These are phyloP conservation scores for Drosophila antonietae DNA, from an alignment of 2,888 invertebrate genomes.

Conservation along the genomic window DNA sequence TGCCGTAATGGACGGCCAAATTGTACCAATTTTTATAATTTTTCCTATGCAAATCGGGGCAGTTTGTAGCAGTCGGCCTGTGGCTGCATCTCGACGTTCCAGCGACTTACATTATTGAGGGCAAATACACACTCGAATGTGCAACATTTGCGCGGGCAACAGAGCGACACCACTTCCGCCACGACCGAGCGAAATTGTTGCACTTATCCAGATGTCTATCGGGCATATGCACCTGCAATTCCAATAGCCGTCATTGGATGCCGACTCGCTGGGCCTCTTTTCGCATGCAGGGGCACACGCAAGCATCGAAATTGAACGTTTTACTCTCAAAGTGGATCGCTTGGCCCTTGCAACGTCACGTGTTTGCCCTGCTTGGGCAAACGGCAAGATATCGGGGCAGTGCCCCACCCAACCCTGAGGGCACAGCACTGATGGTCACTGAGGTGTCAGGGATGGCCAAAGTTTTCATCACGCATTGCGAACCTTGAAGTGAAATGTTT, in stretches of 20 bases:
- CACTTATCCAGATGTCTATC: constrained; percentile 36
- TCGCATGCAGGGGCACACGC: constrained; percentile 30
- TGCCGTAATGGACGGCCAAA: constrained; percentile 68
- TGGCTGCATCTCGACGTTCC: constrained; percentile 48
- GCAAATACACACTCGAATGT: constrained; percentile 15
- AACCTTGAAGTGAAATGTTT: background rate
- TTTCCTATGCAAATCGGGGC: constrained; percentile 63
- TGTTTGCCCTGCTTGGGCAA: constrained; percentile 37
- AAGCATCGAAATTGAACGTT: constrained; percentile 58
- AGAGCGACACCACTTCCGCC: constrained; percentile 42
- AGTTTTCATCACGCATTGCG: constrained; percentile 12
- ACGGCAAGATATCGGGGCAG: constrained; percentile 35
- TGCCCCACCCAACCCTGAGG: no score
- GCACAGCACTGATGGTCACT: no score
- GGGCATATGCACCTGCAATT: constrained; percentile 39
- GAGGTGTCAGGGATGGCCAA: constrained; percentile 12
- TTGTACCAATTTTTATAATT: constrained; percentile 78
- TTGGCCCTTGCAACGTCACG: constrained; percentile 68
- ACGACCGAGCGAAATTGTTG: constrained; percentile 19
- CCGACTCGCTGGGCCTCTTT: background rate
- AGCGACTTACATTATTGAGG: constrained; percentile 31
- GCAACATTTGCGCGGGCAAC: constrained; percentile 36
- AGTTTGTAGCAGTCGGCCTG: constrained; percentile 16
- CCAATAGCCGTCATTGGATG: constrained; percentile 24
- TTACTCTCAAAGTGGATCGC: constrained; percentile 27